Percentiles rank a stretch among this genome's conserved stretches.
phyloP scores from a whole-genome alignment of 53 echinoderm and acorn worm species.

The Temnopleurus reevesii region DNA sequence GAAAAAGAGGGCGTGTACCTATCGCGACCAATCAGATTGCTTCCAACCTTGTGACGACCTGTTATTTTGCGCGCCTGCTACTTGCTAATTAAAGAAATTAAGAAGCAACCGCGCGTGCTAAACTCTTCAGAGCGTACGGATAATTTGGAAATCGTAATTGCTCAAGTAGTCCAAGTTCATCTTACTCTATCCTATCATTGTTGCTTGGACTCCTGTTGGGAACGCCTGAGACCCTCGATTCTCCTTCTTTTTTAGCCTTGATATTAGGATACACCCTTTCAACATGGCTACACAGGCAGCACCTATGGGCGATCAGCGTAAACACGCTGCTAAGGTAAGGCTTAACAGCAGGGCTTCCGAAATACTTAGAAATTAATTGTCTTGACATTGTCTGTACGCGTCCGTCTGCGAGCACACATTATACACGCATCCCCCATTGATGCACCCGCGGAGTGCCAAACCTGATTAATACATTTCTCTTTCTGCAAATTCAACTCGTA shows the following conservation, averaged over 20 bases:
- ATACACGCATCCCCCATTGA: neutral
- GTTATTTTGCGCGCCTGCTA: slow-evolving; percentile 28
- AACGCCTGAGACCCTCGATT: neutral
- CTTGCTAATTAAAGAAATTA: slow-evolving; percentile 31
- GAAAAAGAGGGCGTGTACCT: neutral
- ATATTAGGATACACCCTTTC: slow-evolving; percentile 26
- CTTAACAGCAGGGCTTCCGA: neutral
- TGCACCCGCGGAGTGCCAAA: neutral
- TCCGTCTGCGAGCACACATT: neutral
- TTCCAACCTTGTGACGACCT: neutral
- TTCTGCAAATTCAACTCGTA: neutral
- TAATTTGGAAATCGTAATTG: slow-evolving; percentile 27
- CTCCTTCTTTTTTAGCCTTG: neutral
- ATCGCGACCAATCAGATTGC: neutral
- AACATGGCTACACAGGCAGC: slow-evolving; percentile 44
- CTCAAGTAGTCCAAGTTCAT: neutral
- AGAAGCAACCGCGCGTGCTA: neutral
- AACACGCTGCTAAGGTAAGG: slow-evolving; percentile 38
- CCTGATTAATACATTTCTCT: neutral
- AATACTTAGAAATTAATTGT: neutral
- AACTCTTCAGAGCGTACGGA: slow-evolving; percentile 23
- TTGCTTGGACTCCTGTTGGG: neutral
- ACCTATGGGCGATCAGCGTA: slow-evolving; percentile 51
- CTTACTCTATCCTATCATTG: slow-evolving; percentile 10
- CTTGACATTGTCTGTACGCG: neutral